A percentile compares a stretch with the other conserved stretches of the same genome.
phyloP scores from a whole-genome alignment of 2,797 vertebrate genomes.

The Girardinus metallicus region DNA sequence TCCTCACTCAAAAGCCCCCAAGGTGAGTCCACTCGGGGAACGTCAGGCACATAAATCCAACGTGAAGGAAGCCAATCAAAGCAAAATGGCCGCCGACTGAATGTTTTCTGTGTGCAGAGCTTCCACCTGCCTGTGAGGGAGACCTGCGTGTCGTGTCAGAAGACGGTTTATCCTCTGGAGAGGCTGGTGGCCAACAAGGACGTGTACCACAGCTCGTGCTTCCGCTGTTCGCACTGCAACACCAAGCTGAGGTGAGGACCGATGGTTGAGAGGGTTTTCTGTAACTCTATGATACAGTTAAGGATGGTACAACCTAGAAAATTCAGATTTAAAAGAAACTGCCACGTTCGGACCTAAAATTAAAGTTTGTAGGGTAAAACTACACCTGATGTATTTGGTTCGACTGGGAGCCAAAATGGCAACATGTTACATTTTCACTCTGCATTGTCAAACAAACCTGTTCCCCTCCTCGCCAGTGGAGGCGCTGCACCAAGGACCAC shows the following conservation, averaged over 20 bases:
- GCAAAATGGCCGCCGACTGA: too few relatives aligned
- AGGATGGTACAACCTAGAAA: neutral
- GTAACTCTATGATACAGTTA: too few relatives aligned
- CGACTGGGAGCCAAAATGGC: neutral
- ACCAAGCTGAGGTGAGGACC: slow-evolving; percentile 90
- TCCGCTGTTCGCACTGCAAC: slow-evolving; percentile 94
- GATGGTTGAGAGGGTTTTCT: too few relatives aligned
- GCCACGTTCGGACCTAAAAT: neutral
- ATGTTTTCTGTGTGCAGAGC: slow-evolving; percentile 73
- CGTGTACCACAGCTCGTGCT: slow-evolving; percentile 92
- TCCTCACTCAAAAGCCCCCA: slow-evolving; percentile 80
- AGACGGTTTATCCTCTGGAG: slow-evolving; percentile 97
- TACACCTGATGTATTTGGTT: neutral
- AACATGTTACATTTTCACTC: neutral
- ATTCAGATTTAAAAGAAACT: neutral
- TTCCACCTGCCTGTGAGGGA: slow-evolving; percentile 88
- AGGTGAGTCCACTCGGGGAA: slow-evolving; percentile 73
- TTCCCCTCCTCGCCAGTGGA: neutral
- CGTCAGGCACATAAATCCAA: neutral
- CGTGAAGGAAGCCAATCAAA: neutral
- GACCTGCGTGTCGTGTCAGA: slow-evolving; percentile 90
- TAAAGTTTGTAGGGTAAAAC: neutral
- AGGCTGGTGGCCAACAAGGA: slow-evolving; percentile 94
- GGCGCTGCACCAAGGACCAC: neutral
- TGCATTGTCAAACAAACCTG: neutral